Conservation (phyloP, 2,888 invertebrate species). For the Gymnocheta viridis region DNA sequence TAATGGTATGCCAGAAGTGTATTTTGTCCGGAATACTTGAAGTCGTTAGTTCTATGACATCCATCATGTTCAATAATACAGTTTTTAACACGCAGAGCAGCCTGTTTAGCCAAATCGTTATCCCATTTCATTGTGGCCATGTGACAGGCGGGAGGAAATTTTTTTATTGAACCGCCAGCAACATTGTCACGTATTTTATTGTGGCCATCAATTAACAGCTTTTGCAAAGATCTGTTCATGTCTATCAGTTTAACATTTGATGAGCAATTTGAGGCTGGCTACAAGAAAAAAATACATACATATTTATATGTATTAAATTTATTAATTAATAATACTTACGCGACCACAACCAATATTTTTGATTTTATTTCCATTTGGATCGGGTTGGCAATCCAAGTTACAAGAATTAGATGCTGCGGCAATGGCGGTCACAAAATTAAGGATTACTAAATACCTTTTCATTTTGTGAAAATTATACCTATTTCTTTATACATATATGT, state of each 20-base stretch:
- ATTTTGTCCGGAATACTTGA: slow-evolving; percentile 76
- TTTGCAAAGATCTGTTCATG: neutral
- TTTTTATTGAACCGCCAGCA: slow-evolving; percentile 56
- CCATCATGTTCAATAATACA: slow-evolving; percentile 75
- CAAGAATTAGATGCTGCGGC: slow-evolving; percentile 48
- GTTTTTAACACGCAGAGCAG: slow-evolving; percentile 73
- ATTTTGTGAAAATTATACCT: neutral
- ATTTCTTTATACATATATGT: too few species aligned
- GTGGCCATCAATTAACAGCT: slow-evolving; percentile 35
- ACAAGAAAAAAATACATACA: neutral
- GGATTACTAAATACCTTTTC: neutral
- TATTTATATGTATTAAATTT: neutral
- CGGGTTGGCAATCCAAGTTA: neutral
- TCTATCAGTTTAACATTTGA: neutral
- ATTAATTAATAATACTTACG: slow-evolving; percentile 32
- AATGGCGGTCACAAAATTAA: neutral
- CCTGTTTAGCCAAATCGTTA: slow-evolving; percentile 74
- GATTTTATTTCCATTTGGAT: neutral
- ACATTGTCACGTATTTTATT: slow-evolving; percentile 65
- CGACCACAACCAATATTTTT: slow-evolving; percentile 61
- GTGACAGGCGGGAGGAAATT: slow-evolving; percentile 72
- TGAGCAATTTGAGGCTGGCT: slow-evolving; percentile 49
- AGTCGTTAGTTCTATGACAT: slow-evolving; percentile 75
- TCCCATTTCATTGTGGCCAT: slow-evolving; percentile 78
- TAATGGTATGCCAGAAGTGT: slow-evolving; percentile 12